Evolutionary conservation across 2,113 vertebrate genomes (phyloP), one percentile per base, ranked within the genome.

Genomic region (Athene cunicularia): DNA sequence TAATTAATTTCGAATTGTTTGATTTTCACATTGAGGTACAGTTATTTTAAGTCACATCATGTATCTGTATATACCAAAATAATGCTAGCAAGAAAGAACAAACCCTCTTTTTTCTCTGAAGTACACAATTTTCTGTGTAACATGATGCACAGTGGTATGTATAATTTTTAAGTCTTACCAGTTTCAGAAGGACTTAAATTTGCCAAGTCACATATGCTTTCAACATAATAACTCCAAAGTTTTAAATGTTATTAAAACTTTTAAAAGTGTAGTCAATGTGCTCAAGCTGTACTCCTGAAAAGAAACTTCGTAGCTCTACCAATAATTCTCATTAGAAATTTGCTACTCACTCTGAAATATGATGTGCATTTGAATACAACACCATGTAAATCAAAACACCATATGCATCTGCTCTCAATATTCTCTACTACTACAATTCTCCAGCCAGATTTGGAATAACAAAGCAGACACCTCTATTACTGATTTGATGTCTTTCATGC

Each of bases 101-200:
- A 14, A 3, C 3, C 3, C 6, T 7, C 2, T 1, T 59, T 77
- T 58, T 58, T 16, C 5, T n/a, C 35, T 30, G 4, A 86, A 66
- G n/a, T 5, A 32, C 12, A 60, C 14, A 17, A 11, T 22, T 58
- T 70, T 64, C 63, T 27, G 11, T 23, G 32, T 30, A 49, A 45
- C 13, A 32, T 2, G 14, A 55, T 7, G 21, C 26, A 43, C 4
- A 45, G 32, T 85, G 21, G 2, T 1, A 3, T 2, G 3, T 4
- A 22, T 17, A 39, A 18, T 27, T 85, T 68, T 75, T 30, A 70
- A 62, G 5, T 39, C 39, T 23, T 7, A 52, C 32, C 17, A 17
- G 20, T 68, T 95, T 27, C n/a, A 21, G 72, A 74, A 67, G 11
- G 33, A 84, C 30, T 74, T 43, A 26, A 47, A 85, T 80, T 80